These are phyloP conservation scores for Chironomus striatipennis DNA, from an alignment of 1,140 invertebrate species.

Conservation along the genomic window DNA sequence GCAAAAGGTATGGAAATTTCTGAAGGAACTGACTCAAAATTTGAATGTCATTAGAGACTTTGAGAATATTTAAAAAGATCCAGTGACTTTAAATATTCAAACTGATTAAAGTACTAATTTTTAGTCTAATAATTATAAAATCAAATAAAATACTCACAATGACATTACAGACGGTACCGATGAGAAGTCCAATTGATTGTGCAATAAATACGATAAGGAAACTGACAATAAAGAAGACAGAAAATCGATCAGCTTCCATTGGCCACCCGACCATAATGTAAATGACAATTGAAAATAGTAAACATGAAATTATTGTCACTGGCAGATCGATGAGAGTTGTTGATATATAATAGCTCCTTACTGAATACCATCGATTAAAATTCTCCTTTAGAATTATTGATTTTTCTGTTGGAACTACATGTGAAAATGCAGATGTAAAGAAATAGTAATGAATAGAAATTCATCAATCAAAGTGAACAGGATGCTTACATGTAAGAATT, in stretches of 20 bases:
- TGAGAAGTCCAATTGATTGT: constrained; percentile 79
- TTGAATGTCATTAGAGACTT: too few species aligned
- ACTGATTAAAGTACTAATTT: too few species aligned
- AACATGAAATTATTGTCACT: constrained; percentile 60
- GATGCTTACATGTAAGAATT: constrained; percentile 65
- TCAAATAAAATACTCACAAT: constrained; percentile 52
- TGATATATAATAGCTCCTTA: constrained; percentile 84
- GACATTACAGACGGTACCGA: constrained; percentile 75
- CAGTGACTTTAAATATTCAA: too few species aligned
- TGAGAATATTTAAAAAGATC: too few species aligned
- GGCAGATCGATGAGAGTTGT: constrained; percentile 77
- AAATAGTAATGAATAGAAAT: constrained; percentile 25
- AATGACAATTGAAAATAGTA: constrained; percentile 70
- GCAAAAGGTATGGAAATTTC: too few species aligned
- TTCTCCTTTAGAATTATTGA: constrained; percentile 84
- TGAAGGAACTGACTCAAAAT: too few species aligned
- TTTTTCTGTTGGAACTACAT: constrained; percentile 86
- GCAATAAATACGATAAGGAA: constrained; percentile 76
- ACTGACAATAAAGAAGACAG: constrained; percentile 73
- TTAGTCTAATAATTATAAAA: too few species aligned
- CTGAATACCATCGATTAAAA: constrained; percentile 93
- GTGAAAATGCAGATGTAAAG: constrained; percentile 36
- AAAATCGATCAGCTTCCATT: constrained; percentile 61
- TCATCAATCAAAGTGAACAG: constrained; percentile 16
- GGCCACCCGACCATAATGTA: constrained; percentile 84